Conservation (phyloP, 2,113 vertebrate genomes). For the Miniopterus natalensis region DNA sequence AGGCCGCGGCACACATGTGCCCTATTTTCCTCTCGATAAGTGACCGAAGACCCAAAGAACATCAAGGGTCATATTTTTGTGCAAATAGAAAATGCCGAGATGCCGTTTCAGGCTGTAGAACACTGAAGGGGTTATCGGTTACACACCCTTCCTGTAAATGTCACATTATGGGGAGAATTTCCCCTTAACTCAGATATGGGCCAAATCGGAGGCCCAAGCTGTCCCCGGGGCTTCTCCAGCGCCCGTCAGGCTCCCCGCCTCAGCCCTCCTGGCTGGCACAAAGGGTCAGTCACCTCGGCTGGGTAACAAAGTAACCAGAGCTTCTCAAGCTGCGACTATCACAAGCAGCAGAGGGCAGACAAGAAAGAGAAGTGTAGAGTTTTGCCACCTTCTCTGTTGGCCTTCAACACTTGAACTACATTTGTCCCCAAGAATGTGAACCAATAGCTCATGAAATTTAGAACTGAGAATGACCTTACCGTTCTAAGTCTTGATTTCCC, state of each 20-base stretch:
- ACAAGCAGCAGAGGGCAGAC: neutral
- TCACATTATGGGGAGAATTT: neutral
- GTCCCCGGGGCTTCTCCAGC: neutral
- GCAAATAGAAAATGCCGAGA: neutral
- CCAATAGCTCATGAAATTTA: neutral
- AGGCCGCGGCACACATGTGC: neutral
- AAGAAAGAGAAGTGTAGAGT: neutral
- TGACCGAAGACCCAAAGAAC: neutral
- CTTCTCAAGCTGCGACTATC: neutral
- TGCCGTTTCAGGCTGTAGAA: neutral
- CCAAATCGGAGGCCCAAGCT: neutral
- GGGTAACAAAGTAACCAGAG: neutral
- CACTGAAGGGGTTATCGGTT: neutral
- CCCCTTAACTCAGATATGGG: neutral
- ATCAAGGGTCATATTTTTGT: neutral
- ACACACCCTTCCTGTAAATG: neutral
- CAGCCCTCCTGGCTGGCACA: neutral
- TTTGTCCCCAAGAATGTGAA: neutral
- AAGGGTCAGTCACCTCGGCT: neutral
- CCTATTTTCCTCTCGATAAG: neutral
- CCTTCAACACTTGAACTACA: neutral
- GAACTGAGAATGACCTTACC: neutral
- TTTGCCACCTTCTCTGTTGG: neutral
- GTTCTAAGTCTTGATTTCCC: neutral
- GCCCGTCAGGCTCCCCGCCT: neutral